Evolutionary conservation across 2,797 vertebrate genomes (phyloP), one percentile per base, ranked within the genome.

Genomic region (Aythya fuligula): DNA sequence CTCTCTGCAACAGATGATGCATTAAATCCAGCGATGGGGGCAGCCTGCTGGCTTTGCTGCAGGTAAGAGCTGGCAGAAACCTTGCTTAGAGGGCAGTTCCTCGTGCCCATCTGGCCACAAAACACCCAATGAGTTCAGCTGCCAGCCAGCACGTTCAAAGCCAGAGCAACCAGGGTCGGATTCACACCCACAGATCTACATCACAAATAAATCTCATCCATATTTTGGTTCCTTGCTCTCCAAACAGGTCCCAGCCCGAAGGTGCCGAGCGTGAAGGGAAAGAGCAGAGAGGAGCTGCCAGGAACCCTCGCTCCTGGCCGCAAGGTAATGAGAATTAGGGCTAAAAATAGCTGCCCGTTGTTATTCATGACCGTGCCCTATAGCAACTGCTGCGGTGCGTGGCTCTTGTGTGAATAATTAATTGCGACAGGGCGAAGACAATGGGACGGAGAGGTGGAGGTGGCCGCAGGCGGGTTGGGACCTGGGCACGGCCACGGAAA

Each of bases 311-410:
- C 73, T 91, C 45, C 81, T 34, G 66, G 72, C 69, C 1, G 5
- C 38, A 53, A 83, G 83, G 93, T 95, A 96, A 95, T 41, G 34
- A 75, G 86, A 96, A 92, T 83, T 61, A 10, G 69, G 74, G 93
- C 91, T 96, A 96, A 97, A 97, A 97, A 97, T 96, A 97, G 76
- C 72, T 1, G 2, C 69, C 85, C 2, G 30, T 85, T 90, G 91
- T 90, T 92, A 94, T 90, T 94, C 87, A 32, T 19, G 45, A 66
- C 45, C 36, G 69, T 6, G 21, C 75, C 86, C 67, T 66, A 5
- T n/a, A 49, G 94, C 90, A 93, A 74, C 90, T 34, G 83, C 87
- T 54, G 64, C 28, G 2, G 1, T 17, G 70, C 57, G 49, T 14
- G 47, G 38, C 51, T 49, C 56, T 38, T 16, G 54, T 18, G 49